Conservation (phyloP, 37 sponge, comb jelly and placozoan species). For the Hexactinellida sp. region DNA sequence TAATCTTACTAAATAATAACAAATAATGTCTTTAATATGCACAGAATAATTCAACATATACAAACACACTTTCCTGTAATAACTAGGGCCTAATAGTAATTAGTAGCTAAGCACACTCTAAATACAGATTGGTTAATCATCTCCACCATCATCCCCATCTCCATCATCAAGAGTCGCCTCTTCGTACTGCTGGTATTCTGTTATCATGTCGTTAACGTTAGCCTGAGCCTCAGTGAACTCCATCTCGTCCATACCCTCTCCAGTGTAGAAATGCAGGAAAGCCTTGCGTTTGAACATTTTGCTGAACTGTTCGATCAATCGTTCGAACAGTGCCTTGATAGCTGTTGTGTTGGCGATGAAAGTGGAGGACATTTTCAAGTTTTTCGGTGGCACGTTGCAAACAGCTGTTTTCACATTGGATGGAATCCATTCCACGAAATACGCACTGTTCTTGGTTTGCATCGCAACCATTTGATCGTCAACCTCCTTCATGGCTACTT, state of each 20-base stretch:
- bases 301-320: conserved; percentile 98
- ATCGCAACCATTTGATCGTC: conserved; percentile 96
- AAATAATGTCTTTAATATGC: too few relatives aligned
- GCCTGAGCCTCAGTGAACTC: conserved; percentile 99
- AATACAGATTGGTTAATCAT: background rate
- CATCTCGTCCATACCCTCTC: conserved; percentile 91
- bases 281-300: conserved; percentile 99
- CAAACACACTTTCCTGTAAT: background rate
- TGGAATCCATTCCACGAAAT: conserved; percentile 99
- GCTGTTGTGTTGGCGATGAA: conserved; percentile 99
- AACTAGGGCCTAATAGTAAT: background rate
- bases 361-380: conserved; percentile 95
- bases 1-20: too few relatives aligned
- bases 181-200: conserved; percentile 99
- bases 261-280: conserved; percentile 99
- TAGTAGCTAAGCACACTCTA: background rate
- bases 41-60: background rate
- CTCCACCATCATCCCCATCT: conserved; percentile 92
- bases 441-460: conserved; percentile 99
- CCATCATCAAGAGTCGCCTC: conserved; percentile 97
- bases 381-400: conserved; percentile 92
- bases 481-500: conserved; percentile 99
- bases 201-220: conserved; percentile 98
- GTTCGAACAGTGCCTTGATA: conserved; percentile 98
- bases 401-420: conserved; percentile 99